Conservation (phyloP, 2,113 vertebrate species). For the Siniperca chuatsi region DNA sequence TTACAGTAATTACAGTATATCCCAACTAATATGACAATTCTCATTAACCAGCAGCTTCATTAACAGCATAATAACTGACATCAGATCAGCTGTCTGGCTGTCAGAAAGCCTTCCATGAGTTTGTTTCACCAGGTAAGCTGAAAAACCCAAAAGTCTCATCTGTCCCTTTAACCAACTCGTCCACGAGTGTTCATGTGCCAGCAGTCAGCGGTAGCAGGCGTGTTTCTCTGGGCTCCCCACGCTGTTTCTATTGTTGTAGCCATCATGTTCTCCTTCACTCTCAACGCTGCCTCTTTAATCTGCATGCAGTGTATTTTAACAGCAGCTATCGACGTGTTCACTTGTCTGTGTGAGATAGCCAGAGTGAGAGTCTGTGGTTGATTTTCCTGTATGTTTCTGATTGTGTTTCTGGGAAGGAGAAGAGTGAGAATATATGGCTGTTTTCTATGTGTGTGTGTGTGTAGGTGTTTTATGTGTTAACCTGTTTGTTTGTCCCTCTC, state of each 20-base stretch:
- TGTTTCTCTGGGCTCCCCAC: conserved; percentile 66
- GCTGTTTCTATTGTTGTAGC: conserved; percentile 74
- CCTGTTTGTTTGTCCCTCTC: conserved; percentile 76
- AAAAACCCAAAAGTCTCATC: conserved; percentile 28
- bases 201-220: conserved; percentile 60
- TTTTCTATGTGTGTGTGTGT: conserved; percentile 29
- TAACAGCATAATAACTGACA: not conserved
- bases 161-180: conserved; percentile 49
- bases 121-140: conserved; percentile 33
- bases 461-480: conserved; percentile 64
- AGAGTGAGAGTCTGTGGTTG: conserved; percentile 7
- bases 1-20: conserved; percentile 19
- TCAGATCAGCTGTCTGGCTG: conserved; percentile 11
- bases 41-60: conserved; percentile 2
- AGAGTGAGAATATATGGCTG: conserved; percentile 7
- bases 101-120: conserved; percentile 1
- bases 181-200: conserved; percentile 54
- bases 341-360: conserved; percentile 16
- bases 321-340: conserved; percentile 1
- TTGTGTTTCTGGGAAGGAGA: conserved; percentile 15
- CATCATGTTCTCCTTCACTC: conserved; percentile 57
- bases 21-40: not conserved
- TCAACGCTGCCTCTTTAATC: conserved; percentile 53
- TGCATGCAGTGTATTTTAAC: conserved; percentile 53
- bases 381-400: conserved; percentile 11